Conservation (phyloP, 2,113 vertebrate species). For the Centropristis striata region DNA sequence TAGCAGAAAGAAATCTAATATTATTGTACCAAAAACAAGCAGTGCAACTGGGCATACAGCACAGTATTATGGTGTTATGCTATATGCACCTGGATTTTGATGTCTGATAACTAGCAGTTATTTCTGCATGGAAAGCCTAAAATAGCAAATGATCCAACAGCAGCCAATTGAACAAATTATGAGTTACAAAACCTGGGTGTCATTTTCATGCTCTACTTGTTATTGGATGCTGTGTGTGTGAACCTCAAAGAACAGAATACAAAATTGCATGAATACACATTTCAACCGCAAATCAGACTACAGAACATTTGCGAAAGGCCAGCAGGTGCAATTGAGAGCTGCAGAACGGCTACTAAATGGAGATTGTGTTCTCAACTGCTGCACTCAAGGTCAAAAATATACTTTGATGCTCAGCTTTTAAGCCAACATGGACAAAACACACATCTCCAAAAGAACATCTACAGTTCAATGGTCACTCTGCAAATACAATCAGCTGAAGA, state of each 20-base stretch:
- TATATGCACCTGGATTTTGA: background rate
- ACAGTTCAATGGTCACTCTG: background rate
- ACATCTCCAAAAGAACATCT: background rate
- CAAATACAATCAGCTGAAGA: background rate
- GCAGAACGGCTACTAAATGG: background rate
- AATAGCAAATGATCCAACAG: background rate
- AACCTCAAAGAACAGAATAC: background rate
- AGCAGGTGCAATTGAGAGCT: slow-evolving; percentile 14
- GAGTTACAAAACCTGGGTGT: background rate
- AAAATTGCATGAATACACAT: background rate
- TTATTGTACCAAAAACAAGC: slow-evolving; percentile 12
- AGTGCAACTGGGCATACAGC: background rate
- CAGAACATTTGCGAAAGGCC: background rate
- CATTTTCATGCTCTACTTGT: background rate
- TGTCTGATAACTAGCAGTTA: slow-evolving; percentile 3
- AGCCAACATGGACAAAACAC: background rate
- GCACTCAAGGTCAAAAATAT: slow-evolving; percentile 20
- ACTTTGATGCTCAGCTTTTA: background rate
- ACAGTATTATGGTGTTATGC: background rate
- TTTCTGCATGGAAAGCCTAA: background rate
- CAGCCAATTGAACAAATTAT: background rate
- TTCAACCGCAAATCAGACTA: background rate
- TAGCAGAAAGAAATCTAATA: slow-evolving; percentile 12
- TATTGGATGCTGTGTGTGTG: background rate
- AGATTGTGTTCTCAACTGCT: slow-evolving; percentile 16